A percentile compares a stretch with the other conserved stretches of the same genome.
These are phyloP conservation scores for Malacosoma neustria DNA, from an alignment of 2,888 invertebrate species.

Conservation along the genomic window DNA sequence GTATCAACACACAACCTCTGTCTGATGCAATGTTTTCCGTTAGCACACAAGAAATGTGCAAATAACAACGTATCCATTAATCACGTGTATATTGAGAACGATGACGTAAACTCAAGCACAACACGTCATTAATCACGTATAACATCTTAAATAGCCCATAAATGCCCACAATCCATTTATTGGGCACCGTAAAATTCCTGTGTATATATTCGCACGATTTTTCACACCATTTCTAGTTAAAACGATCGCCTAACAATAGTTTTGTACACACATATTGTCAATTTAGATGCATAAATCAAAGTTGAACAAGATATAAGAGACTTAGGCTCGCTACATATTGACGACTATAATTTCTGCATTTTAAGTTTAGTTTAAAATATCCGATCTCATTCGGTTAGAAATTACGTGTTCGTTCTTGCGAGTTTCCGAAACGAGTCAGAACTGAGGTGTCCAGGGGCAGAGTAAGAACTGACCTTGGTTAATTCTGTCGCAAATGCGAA, in stretches of 20 bases:
- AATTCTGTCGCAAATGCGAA: too few relatives aligned
- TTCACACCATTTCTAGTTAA: constrained; percentile 15
- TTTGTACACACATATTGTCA: constrained; percentile 11
- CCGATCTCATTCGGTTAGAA: too few relatives aligned
- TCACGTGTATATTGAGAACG: neutral
- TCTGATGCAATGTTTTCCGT: too few relatives aligned
- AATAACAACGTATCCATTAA: neutral
- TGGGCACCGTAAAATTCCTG: constrained; percentile 49
- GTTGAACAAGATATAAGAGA: constrained; percentile 54
- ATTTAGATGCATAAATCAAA: constrained; percentile 52
- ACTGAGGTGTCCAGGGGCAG: too few relatives aligned
- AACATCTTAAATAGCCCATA: constrained; percentile 51
- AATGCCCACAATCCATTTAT: constrained; percentile 63
- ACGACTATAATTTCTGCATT: too few relatives aligned
- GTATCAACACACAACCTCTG: too few relatives aligned
- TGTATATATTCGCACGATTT: constrained; percentile 51
- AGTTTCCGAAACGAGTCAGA: too few relatives aligned
- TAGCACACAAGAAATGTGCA: neutral
- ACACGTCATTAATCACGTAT: constrained; percentile 50
- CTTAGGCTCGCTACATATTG: constrained; percentile 9
- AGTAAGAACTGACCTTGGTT: too few relatives aligned
- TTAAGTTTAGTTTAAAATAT: too few relatives aligned
- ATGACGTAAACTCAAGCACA: constrained; percentile 24
- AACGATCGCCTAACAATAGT: constrained; percentile 7
- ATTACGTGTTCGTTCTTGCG: too few relatives aligned